Percentiles rank a stretch among this genome's conserved stretches.
phyloP scores from a whole-genome alignment of 2,797 vertebrate genomes.

The Smutsia temminckii region DNA sequence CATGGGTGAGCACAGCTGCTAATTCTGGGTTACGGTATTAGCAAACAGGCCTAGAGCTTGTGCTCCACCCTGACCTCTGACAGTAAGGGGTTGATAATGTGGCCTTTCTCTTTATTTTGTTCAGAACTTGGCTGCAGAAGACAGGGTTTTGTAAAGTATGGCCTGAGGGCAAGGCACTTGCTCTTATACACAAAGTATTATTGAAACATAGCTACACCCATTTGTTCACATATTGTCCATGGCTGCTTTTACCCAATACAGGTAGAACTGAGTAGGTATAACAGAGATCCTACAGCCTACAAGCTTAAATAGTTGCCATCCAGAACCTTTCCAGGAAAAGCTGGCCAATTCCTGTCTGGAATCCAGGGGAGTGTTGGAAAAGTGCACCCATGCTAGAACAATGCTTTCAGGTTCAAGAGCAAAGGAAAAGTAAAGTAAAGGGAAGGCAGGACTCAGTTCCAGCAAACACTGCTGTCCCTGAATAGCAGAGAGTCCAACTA shows the following conservation, averaged over 20 bases:
- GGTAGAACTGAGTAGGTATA: not conserved
- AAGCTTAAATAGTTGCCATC: not conserved
- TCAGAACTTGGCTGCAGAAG: not conserved
- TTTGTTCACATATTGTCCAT: not conserved
- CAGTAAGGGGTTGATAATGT: not conserved
- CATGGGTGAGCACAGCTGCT: not conserved
- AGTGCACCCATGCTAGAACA: not conserved
- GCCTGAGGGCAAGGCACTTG: not conserved
- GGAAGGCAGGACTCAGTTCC: not conserved
- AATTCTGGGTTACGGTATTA: not conserved
- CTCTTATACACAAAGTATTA: not conserved
- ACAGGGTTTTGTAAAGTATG: not conserved
- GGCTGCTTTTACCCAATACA: not conserved
- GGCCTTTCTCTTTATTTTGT: not conserved
- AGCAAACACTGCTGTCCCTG: not conserved
- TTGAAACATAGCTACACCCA: not conserved
- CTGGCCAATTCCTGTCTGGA: not conserved
- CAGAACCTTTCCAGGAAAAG: not conserved
- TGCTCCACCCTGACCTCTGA: not conserved
- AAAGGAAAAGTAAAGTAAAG: not conserved
- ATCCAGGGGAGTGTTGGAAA: not conserved
- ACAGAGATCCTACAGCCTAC: not conserved
- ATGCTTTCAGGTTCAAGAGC: not conserved
- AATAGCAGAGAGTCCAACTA: not conserved
- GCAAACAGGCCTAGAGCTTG: not conserved